Evolutionary conservation across 2,797 vertebrate species (phyloP).

Genomic region (Meriones psammophilus): DNA sequence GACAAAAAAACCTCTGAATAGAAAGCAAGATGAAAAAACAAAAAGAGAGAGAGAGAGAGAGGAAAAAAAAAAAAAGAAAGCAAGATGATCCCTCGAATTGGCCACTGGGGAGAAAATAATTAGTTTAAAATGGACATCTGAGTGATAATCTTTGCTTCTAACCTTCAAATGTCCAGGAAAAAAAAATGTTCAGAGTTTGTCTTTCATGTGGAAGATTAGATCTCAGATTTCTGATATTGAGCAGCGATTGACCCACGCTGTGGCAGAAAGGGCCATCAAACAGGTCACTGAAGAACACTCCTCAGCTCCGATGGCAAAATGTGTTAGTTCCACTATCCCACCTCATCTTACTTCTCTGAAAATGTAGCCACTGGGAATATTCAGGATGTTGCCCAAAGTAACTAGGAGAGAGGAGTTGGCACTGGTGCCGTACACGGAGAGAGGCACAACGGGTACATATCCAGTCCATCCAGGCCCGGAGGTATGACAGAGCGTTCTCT

Average conservation of each 20-base stretch:
- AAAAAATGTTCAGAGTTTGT: background rate
- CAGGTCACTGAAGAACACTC: background rate
- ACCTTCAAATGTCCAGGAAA: slow-evolving; percentile 40
- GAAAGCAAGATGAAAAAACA: background rate
- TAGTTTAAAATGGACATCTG: slow-evolving; percentile 70
- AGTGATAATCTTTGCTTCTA: slow-evolving; percentile 50
- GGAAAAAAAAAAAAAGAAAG: background rate
- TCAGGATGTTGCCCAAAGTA: slow-evolving; percentile 63
- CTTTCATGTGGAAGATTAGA: background rate
- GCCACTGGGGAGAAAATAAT: slow-evolving; percentile 21
- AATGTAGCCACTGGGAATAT: slow-evolving; percentile 64
- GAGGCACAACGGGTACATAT: slow-evolving; percentile 37
- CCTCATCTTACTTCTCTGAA: slow-evolving; percentile 69
- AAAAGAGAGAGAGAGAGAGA: too few relatives aligned
- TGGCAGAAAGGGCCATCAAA: slow-evolving; percentile 48
- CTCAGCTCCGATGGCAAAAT: background rate
- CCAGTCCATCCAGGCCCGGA: slow-evolving; percentile 55
- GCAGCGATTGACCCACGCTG: background rate
- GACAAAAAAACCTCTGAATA: background rate
- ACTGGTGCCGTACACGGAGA: slow-evolving; percentile 65
- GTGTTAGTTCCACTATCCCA: slow-evolving; percentile 74
- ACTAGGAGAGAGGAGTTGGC: slow-evolving; percentile 62
- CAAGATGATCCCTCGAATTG: background rate
- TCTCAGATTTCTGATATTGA: slow-evolving; percentile 38
- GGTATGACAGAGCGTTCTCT: background rate